Percentiles rank a stretch among this genome's conserved stretches.
These are phyloP conservation scores for Lepidurus apus DNA, from an alignment of 1,140 invertebrate species.

Conservation along the genomic window DNA sequence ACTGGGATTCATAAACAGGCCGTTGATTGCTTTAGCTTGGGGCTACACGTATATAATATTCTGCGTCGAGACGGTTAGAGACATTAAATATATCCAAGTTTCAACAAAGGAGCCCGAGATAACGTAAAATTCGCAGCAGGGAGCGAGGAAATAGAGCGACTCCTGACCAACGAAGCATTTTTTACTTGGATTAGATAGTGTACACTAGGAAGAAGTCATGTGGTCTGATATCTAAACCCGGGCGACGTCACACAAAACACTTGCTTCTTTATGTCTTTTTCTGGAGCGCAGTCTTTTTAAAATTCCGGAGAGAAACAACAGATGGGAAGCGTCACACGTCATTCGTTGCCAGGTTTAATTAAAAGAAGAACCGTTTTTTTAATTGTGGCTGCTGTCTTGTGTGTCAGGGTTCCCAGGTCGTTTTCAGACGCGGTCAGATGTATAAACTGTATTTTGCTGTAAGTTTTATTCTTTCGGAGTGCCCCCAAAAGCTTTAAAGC, in stretches of 20 bases:
- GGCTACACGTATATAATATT: neutral
- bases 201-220: neutral
- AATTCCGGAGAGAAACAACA: neutral
- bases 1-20: neutral
- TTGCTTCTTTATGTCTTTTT: neutral
- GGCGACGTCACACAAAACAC: neutral
- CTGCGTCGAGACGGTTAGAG: neutral
- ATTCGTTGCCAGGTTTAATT: neutral
- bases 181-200: neutral
- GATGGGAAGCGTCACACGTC: conserved; percentile 1
- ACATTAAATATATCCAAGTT: neutral
- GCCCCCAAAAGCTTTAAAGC: neutral
- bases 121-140: neutral
- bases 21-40: neutral
- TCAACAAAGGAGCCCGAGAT: neutral
- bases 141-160: neutral
- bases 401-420: neutral
- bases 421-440: neutral
- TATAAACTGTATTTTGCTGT: conserved; percentile 17
- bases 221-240: neutral
- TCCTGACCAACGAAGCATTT: neutral
- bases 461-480: neutral
- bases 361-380: neutral
- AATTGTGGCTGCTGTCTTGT: neutral
- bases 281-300: neutral